A percentile compares a stretch with the other conserved stretches of the same genome.
phyloP scores from a whole-genome alignment of 2,888 invertebrate genomes.

The Steromphala cineraria region DNA sequence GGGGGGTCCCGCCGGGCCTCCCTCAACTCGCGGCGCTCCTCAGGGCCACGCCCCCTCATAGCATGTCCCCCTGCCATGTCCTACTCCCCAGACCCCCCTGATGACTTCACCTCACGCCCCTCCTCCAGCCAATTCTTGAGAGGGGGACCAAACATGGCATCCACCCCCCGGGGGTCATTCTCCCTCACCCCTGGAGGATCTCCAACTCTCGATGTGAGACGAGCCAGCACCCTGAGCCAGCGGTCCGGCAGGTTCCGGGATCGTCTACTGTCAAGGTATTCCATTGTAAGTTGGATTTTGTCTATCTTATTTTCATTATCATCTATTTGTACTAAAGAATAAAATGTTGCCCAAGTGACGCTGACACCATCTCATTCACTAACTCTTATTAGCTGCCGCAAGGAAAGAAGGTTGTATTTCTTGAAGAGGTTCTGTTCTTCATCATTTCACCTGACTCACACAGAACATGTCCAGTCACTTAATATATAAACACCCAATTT shows the following conservation, averaged over 20 bases:
- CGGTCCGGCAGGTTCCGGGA: too few species aligned
- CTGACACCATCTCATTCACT: too few species aligned
- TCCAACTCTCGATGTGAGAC: not conserved
- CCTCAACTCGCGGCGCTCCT: not conserved
- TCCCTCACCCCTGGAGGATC: too few species aligned
- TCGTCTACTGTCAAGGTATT: not conserved
- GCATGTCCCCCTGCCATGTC: not conserved
- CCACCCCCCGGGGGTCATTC: not conserved
- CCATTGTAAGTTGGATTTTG: not conserved
- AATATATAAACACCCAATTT: too few species aligned
- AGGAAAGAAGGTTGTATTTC: too few species aligned
- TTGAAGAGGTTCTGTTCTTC: too few species aligned
- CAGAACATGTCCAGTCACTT: too few species aligned
- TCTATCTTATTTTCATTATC: too few species aligned
- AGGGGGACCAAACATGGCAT: not conserved
- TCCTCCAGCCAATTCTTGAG: not conserved
- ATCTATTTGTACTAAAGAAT: too few species aligned
- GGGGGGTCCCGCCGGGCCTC: not conserved
- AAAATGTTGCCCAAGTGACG: too few species aligned
- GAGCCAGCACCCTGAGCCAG: not conserved
- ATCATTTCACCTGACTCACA: too few species aligned
- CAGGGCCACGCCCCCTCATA: not conserved
- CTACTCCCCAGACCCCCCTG: not conserved
- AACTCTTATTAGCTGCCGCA: too few species aligned
- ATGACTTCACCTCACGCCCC: not conserved